Evolutionary conservation across 2,888 invertebrate species (phyloP), one percentile per base, ranked within the genome.

Genomic region (Cryptocephalus moraei): DNA sequence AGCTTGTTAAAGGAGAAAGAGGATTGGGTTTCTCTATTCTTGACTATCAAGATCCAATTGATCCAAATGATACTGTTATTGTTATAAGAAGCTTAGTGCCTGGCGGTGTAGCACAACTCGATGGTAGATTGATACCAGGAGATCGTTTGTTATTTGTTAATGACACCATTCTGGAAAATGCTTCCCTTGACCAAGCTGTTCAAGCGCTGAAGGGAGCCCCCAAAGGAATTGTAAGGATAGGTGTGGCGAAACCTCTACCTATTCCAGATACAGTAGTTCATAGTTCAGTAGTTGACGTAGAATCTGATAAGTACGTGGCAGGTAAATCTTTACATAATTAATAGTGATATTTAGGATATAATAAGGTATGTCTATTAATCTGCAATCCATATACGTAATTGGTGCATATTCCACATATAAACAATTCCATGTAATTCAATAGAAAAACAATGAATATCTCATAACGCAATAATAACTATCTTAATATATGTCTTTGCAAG

Each of bases 11-110:
- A 74, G 96, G 95, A 53, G 95, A 96, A 69, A 82, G 94, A 50
- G 99, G 99, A 10, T 80, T 99, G 49, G 99, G 99, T 51, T 99
- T 99, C 76, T 96, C 96, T 53, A 95, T 99, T 70, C 79, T 99
- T 58, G 99, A 93, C 74, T 88, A 88, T 70, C 84, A 84, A 74
- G 97, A 99, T 76, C 97, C 97, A 33, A 80, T 94, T 71, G 94
- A 97, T 72, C 91, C 94, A 40, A 84, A 89, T 62, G 94, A 96
- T 72, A 95, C 95, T 51, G 86, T 99, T 64, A 97, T 99, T 66
- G 96, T 99, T 59, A 95, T 99, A 67, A 83, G 97, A 58, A 95
- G 95, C 58, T 78, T 99, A 60, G 99, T 99, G 50, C 99, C 97
- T 22, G 97, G 96, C 43, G 99, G 99, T 13, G 95, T 96, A 44